Evolutionary conservation across 2,888 invertebrate species (phyloP), one percentile per base, ranked within the genome.

Genomic region (Neria commutata): DNA sequence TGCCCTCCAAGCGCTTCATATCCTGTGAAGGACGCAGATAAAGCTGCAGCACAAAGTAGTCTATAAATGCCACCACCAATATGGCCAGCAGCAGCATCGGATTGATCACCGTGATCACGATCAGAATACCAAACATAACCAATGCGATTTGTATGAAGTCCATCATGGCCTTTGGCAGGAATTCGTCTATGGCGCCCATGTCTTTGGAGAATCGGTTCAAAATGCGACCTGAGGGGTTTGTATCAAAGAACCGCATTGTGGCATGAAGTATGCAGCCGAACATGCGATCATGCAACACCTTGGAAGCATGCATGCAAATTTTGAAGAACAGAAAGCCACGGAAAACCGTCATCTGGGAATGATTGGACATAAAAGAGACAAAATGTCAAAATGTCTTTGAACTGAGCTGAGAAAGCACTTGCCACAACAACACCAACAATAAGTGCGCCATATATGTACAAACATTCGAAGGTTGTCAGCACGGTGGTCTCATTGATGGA

Each of bases 171-270:
- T 75, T 81, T 0, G 87, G 87, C 11, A 88, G 70, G 4, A 84
- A 66, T 64, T 87, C 87, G 71, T 88, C 87, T 70, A 87, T 85
- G 0, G 85, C 81, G 1, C 86, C 90, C 72, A 89, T 85, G 72
- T 92, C 91, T 76, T 90, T 91, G 0, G 91, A 88, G 77, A 92
- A 91, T 50, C 91, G 83, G 79, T 91, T 92, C 29, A 92, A 79
- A 66, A 92, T 87, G 54, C 85, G 79, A 10, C 91, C 91, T 60
- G 90, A 88, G 1, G 94, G 90, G 83, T 95, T 95, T 0, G 84
- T 86, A 71, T 95, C 92, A 76, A 95, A 96, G 83, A 96, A 96
- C 16, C 87, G 81, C 86, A 94, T 91, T 0, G 89, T 89, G 0
- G 92, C 88, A 63, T 88, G 84, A 5, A 94, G 83, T 71, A 95